Base-by-base conservation (phyloP, 1,140 invertebrate species). In the Lordiphosa clarofinis region DNA sequence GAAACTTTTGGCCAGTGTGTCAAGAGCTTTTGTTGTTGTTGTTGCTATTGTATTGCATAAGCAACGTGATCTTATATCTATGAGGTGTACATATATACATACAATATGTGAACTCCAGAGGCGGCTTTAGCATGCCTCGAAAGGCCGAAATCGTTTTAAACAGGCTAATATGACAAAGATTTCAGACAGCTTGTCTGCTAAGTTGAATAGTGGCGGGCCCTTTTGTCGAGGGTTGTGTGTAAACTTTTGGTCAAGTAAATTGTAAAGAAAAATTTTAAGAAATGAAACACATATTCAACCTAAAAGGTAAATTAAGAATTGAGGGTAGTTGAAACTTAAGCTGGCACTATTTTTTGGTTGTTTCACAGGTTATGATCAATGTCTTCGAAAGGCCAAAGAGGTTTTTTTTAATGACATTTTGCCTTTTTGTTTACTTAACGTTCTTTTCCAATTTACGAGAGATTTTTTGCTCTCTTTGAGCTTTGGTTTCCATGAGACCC, bases 1-100 rank as follows among this genome's bases (percentile, higher is more conserved):
- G 75, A 81, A 81, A 76, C 71, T 81, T 61, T 71, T 63, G 39
- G 44, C 65, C 54, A 68, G 56, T 66, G 69, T 82, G 75, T 72
- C 67, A 81, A 81, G 75, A 75, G 73, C 66, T 79, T 70, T 79
- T 55, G 62, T 48, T 60, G 11, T 46, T 55, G 35, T 36, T 60
- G 53, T 38, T 61, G 47, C 55, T 40, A 59, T 73, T 63, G 61
- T 31, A 31, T 82, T 79, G 53, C 75, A 82, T 67, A 75, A 79
- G 61, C 54, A 81, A 74, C 53, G 47, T 54, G 66, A 67, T 59
- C 63, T 70, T 56, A 59, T 70, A 56, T 75, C 38, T 53, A 21
- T 35, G 33, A 38, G 48, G 33, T 48, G 42, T 24, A 44, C 11
- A 44, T 11, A 15, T 15, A 24, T 24, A 28, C 7, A 19, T 40